A percentile compares a stretch with the other conserved stretches of the same genome.
phyloP scores from a whole-genome alignment of 2,113 vertebrate species.

The Chiloscyllium plagiosum region DNA sequence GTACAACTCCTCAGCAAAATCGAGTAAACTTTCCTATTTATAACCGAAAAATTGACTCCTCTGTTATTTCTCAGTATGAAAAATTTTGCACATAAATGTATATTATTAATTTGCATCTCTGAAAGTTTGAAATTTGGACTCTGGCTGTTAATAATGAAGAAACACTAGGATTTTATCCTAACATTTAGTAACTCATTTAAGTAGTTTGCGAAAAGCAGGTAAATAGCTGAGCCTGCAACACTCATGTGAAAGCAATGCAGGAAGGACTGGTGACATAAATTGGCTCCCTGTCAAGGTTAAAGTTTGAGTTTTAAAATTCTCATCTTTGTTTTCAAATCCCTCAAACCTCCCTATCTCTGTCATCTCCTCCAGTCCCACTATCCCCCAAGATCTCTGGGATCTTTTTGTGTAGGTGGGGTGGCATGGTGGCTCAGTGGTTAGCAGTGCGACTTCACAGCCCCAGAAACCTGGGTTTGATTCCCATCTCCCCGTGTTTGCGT shows the following conservation, averaged over 20 bases:
- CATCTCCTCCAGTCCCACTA: too few species aligned
- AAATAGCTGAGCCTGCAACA: neutral
- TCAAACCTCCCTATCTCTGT: too few species aligned
- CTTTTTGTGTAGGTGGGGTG: too few species aligned
- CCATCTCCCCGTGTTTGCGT: too few species aligned
- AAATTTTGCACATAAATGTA: neutral
- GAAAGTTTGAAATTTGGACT: neutral
- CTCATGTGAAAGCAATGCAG: neutral
- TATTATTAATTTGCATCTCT: neutral
- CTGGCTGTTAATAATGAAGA: neutral
- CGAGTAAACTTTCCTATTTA: neutral
- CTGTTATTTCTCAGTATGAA: neutral
- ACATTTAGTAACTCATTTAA: neutral
- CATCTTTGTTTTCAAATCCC: too few species aligned
- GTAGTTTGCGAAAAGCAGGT: neutral
- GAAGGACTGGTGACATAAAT: neutral
- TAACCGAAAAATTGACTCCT: neutral
- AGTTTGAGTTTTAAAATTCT: too few species aligned
- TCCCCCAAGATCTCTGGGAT: too few species aligned
- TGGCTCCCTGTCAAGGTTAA: too few species aligned
- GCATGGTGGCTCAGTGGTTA: too few species aligned
- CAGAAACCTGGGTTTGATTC: too few species aligned
- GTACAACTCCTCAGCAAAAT: neutral
- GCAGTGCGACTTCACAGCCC: too few species aligned
- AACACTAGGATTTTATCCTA: neutral